These are phyloP conservation scores for Pseudomyrmex pallidus DNA, from an alignment of 1,140 invertebrate species.

Conservation along the genomic window DNA sequence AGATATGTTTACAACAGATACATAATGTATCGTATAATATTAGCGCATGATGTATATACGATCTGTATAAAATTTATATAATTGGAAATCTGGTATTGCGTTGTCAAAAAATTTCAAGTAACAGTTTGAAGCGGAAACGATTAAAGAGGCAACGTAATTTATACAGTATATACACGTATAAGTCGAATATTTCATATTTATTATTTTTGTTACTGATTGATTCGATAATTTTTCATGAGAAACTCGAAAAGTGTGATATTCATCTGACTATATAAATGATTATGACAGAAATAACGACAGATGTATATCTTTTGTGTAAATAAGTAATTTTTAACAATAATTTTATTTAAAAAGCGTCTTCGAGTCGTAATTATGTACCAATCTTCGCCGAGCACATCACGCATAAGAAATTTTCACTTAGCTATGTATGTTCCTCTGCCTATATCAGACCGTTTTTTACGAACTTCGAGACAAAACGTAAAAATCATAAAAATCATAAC, in stretches of 20 bases:
- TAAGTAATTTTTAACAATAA: constrained; percentile 63
- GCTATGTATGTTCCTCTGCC: constrained; percentile 50
- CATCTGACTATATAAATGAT: constrained; percentile 27
- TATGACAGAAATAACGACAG: constrained; percentile 27
- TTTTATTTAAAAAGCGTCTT: constrained; percentile 52
- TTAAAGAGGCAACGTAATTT: constrained; percentile 19
- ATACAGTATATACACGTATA: constrained; percentile 10
- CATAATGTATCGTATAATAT: constrained; percentile 12
- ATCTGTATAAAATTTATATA: constrained; percentile 22
- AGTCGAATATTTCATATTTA: constrained; percentile 25
- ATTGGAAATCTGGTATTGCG: constrained; percentile 11
- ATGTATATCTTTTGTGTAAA: constrained; percentile 62
- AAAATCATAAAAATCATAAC: constrained; percentile 64
- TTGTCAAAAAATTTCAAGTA: constrained; percentile 14
- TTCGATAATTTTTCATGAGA: constrained; percentile 12
- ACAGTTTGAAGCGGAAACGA: constrained; percentile 30
- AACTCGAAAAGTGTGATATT: neutral
- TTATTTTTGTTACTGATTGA: constrained; percentile 37
- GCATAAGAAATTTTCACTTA: constrained; percentile 60
- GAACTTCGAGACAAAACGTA: constrained; percentile 56
- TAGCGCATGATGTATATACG: neutral
- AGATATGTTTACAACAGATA: constrained; percentile 17
- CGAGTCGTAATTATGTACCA: constrained; percentile 60
- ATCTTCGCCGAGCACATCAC: constrained; percentile 61
- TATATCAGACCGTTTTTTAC: constrained; percentile 65